These are phyloP conservation scores for Diglossa cyanea DNA, from an alignment of 2,797 vertebrate species.

Conservation along the genomic window DNA sequence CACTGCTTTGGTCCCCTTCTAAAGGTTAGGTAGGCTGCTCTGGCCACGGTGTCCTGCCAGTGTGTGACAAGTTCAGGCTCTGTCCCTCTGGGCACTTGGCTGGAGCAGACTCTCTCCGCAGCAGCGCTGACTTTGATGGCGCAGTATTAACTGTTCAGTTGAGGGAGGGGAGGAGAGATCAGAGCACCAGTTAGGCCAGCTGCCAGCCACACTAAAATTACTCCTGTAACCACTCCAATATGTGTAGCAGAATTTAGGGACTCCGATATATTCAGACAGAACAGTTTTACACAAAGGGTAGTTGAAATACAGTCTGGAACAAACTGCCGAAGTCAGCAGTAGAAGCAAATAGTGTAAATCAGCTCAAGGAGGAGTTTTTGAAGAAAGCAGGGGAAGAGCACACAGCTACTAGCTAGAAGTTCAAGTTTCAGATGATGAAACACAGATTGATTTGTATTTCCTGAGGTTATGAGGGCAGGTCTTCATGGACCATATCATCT, in stretches of 20 bases:
- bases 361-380: conserved; percentile 60
- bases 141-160: background rate
- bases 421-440: conserved; percentile 62
- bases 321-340: conserved; percentile 70
- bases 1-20: background rate
- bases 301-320: conserved; percentile 67
- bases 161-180: conserved; percentile 11
- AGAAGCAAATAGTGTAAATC: conserved; percentile 69
- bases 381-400: conserved; percentile 14
- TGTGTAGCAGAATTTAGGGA: conserved; percentile 68
- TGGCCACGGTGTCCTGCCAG: background rate
- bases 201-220: conserved; percentile 64
- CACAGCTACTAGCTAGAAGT: conserved; percentile 54
- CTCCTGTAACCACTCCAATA: conserved; percentile 69
- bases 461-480: conserved; percentile 41
- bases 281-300: conserved; percentile 67
- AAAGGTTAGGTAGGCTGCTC: background rate
- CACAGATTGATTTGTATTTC: conserved; percentile 63
- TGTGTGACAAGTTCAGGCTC: background rate
- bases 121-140: conserved; percentile 4
- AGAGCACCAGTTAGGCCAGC: conserved; percentile 42
- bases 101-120: background rate
- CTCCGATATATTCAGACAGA: conserved; percentile 68
- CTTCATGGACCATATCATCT: conserved; percentile 1
- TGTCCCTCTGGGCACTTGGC: background rate